Base-by-base conservation (phyloP, 2,113 vertebrate species). In the Oreochromis tanganicae region DNA sequence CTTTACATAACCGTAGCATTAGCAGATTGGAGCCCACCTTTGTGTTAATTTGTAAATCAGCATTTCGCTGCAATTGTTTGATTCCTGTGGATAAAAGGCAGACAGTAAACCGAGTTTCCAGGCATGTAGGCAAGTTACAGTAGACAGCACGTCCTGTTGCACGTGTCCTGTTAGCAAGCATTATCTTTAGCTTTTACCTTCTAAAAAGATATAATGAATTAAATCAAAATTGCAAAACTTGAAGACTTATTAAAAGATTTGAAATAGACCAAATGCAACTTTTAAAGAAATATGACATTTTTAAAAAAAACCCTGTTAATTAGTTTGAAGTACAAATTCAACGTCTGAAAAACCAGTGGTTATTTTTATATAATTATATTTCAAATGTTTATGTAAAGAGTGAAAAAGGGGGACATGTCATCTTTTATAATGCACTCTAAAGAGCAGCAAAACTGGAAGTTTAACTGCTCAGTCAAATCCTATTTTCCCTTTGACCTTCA, bases 401-500 rank as follows among this genome's bases (percentile, higher is more conserved):
- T 52, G 43, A 75, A 19, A 32, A 46, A 46, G 9, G 9, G 24
- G 4, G 68, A 11, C 27, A 52, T 78, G 16, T 52, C 73, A 19
- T 34, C 10, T 78, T 78, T 78, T 78, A 27, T 32, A 32, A 29
- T 16, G 6, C 48, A 21, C n/a, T 36, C 9, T 83, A 48, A 34
- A 73, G 57, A 50, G 56, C 38, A 41, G 59, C 1, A 78, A 68
- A 85, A 85, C 48, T 68, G 19, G 19, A 81, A 14, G 36, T 80
- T 34, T 11, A 54, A 43, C 46, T 85, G 55, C 71, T 89, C 68
- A 63, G 80, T 87, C 68, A 57, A 84, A 85, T 92, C 78, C 73
- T 57, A 13, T 90, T 89, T 91, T 91, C 41, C 41, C 32, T 86
- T 89, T 86, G 91, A 95, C 93, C 94, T 92, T 91, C 87, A 82